Evolutionary conservation across 2,113 vertebrate species (phyloP).

Genomic region (Cichladusa arquata): DNA sequence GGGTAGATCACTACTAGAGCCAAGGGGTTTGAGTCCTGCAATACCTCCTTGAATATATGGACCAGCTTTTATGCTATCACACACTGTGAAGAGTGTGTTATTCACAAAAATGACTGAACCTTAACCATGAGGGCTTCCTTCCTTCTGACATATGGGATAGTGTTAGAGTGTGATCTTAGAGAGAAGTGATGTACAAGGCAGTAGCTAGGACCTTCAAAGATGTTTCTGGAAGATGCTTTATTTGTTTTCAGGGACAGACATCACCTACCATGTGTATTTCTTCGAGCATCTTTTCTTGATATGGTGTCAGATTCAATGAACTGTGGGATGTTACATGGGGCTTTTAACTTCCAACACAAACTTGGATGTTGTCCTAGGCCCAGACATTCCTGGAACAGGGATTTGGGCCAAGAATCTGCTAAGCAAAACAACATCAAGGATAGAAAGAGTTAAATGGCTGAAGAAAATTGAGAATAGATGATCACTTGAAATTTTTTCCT

Average conservation of each 20-base stretch:
- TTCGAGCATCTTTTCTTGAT: not conserved
- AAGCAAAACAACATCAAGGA: not conserved
- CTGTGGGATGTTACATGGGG: fast-evolving
- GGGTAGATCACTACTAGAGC: not conserved
- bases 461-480: not conserved
- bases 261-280: not conserved
- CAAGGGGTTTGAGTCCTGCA: not conserved
- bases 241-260: not conserved
- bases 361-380: not conserved
- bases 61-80: not conserved
- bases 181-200: not conserved
- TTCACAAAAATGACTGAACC: not conserved
- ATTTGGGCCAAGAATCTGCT: not conserved
- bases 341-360: not conserved
- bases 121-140: not conserved
- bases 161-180: not conserved
- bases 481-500: not conserved
- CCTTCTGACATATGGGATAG: not conserved
- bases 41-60: not conserved
- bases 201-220: not conserved
- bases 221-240: not conserved
- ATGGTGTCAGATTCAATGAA: not conserved
- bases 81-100: not conserved
- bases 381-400: not conserved
- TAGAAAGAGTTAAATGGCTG: not conserved